phyloP scores from a whole-genome alignment of 2,888 invertebrate species.

The Tipula unca region DNA sequence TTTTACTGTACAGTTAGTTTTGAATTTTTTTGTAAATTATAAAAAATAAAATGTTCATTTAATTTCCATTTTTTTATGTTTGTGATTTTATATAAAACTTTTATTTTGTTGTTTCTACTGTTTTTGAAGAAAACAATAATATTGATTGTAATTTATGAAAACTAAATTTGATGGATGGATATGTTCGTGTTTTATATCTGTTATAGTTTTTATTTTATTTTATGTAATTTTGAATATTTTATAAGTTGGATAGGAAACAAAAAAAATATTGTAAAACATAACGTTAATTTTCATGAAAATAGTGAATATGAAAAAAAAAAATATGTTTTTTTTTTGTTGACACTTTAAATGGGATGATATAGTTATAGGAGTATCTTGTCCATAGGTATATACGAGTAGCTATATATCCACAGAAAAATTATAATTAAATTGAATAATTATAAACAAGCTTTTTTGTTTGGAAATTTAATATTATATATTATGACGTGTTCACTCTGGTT shows the following conservation, averaged over 20 bases:
- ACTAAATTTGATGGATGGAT: not conserved
- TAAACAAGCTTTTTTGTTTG: too few species aligned
- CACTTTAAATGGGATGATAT: not conserved
- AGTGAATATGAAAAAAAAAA: not conserved
- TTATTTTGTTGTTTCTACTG: not conserved
- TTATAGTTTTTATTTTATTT: not conserved
- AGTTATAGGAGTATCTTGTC: not conserved
- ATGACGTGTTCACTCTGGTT: too few species aligned
- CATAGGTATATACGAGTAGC: too few species aligned
- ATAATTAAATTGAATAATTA: too few species aligned
- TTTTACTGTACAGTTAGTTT: not conserved
- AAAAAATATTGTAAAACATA: not conserved
- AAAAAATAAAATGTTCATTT: not conserved
- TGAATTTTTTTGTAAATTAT: not conserved
- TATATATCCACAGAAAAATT: too few species aligned
- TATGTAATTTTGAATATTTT: constrained; percentile 2
- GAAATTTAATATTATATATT: too few species aligned
- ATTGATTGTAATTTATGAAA: not conserved
- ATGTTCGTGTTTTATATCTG: not conserved
- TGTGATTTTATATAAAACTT: not conserved
- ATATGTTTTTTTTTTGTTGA: not conserved
- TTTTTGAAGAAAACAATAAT: not conserved
- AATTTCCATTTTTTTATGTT: not conserved
- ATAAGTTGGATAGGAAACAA: not conserved
- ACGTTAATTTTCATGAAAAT: not conserved